Evolutionary conservation across 2,888 invertebrate species (phyloP).

Genomic region (Theristus sp.): DNA sequence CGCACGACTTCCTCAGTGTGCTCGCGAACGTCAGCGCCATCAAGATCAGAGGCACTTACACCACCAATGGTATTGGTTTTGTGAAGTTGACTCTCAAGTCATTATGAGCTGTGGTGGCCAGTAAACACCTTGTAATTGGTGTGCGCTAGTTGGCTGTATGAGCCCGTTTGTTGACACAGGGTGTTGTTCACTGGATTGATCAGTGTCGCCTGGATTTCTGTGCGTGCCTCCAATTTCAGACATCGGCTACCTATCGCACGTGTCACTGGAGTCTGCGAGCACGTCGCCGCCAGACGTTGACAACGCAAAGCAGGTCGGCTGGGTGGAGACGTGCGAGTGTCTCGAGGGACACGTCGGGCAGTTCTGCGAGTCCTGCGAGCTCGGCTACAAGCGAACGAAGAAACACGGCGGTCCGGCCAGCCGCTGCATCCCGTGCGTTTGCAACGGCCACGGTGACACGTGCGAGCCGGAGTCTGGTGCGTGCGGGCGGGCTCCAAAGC

Average conservation of each 20-base stretch:
- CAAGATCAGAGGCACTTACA: slow-evolving; percentile 78
- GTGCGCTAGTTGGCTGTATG: background rate
- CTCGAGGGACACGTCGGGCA: slow-evolving; percentile 52
- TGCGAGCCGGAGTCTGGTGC: slow-evolving; percentile 79
- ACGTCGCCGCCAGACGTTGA: slow-evolving; percentile 14
- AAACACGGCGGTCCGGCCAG: slow-evolving; percentile 82
- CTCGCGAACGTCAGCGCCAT: slow-evolving; percentile 80
- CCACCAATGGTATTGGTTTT: too few relatives aligned
- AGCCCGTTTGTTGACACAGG: too few relatives aligned
- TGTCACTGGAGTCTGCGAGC: slow-evolving; percentile 68
- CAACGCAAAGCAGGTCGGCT: slow-evolving; percentile 47
- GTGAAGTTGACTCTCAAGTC: background rate
- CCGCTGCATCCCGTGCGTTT: slow-evolving; percentile 83
- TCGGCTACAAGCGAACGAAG: slow-evolving; percentile 67
- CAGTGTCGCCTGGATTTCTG: too few relatives aligned
- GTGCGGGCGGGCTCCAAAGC: too few relatives aligned
- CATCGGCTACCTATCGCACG: slow-evolving; percentile 68
- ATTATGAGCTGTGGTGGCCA: background rate
- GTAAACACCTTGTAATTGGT: too few relatives aligned
- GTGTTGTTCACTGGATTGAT: too few relatives aligned
- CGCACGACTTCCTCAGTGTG: slow-evolving; percentile 73
- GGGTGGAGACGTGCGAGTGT: slow-evolving; percentile 87
- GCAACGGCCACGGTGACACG: slow-evolving; percentile 82
- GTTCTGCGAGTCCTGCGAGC: slow-evolving; percentile 89
- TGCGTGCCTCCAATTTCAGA: too few relatives aligned